phyloP scores from a whole-genome alignment of 2,113 vertebrate genomes.

The Ariopsis seemanni region DNA sequence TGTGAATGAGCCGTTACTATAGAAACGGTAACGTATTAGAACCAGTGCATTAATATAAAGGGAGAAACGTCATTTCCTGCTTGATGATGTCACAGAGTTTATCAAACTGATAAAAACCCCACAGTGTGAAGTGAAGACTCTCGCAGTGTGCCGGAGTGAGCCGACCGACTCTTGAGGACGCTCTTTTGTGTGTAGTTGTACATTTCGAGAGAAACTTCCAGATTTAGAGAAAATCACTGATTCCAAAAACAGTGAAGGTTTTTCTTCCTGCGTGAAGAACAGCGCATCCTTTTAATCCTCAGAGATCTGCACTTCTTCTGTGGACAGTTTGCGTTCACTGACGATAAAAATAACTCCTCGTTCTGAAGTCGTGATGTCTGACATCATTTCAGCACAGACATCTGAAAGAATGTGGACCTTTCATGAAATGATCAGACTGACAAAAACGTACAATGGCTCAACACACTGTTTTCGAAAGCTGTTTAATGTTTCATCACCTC shows the following conservation, averaged over 20 bases:
- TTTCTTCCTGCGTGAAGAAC: background rate
- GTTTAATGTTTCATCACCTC: background rate
- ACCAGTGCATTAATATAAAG: no score
- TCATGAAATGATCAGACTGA: background rate
- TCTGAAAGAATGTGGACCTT: background rate
- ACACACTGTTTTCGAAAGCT: background rate
- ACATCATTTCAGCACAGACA: background rate
- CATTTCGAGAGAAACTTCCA: background rate
- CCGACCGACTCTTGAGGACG: no score
- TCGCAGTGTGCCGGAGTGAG: no score
- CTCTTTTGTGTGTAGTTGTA: no score
- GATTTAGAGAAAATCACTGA: background rate
- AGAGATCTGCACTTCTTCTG: background rate
- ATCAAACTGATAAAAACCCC: no score
- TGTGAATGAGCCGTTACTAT: no score
- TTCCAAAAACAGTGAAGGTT: background rate
- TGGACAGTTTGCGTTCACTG: background rate
- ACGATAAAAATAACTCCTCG: background rate
- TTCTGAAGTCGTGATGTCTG: background rate
- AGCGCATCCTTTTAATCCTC: background rate
- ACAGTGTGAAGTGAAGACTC: no score
- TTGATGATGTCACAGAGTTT: no score
- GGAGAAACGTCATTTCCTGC: no score
- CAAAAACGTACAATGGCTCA: background rate
- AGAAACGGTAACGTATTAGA: no score